These are phyloP conservation scores for Grammomys surdaster DNA, from an alignment of 2,113 vertebrate genomes.

Conservation along the genomic window DNA sequence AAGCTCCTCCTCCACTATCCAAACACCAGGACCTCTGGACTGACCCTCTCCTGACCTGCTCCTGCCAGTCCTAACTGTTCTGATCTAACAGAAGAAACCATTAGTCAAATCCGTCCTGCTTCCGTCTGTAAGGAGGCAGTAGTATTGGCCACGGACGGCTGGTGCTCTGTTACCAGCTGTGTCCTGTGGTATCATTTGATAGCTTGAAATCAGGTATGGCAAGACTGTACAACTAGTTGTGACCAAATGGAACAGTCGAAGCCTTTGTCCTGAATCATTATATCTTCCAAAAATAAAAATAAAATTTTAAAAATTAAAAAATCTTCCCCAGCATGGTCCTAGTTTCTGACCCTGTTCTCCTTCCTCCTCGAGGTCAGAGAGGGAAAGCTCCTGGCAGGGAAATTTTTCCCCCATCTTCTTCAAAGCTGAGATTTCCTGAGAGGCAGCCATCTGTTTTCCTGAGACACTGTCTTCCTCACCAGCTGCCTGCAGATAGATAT, in stretches of 20 bases:
- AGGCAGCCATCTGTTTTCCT: neutral
- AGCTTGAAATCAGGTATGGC: neutral
- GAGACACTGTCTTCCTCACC: neutral
- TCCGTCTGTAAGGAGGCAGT: accelerated
- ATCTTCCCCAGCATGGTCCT: accelerated
- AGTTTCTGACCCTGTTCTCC: neutral
- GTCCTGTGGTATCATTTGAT: neutral
- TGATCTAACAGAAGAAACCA: neutral
- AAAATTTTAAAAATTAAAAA: too few relatives aligned
- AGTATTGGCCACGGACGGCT: accelerated
- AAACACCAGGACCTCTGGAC: accelerated
- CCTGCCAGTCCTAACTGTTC: neutral
- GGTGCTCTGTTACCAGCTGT: neutral
- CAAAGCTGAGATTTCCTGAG: conserved; percentile 30
- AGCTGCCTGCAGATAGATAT: conserved; percentile 12
- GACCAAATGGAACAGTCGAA: accelerated
- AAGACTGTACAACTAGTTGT: neutral
- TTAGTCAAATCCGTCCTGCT: accelerated
- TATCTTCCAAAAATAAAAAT: neutral
- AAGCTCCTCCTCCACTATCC: accelerated
- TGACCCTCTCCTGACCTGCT: neutral
- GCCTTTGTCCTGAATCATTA: too few relatives aligned
- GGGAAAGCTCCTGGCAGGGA: too few relatives aligned
- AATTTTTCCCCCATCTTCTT: too few relatives aligned
- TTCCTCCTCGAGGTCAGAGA: too few relatives aligned